These are phyloP conservation scores for Vesta saturnalis DNA, from an alignment of 2,888 invertebrate genomes.

Conservation along the genomic window DNA sequence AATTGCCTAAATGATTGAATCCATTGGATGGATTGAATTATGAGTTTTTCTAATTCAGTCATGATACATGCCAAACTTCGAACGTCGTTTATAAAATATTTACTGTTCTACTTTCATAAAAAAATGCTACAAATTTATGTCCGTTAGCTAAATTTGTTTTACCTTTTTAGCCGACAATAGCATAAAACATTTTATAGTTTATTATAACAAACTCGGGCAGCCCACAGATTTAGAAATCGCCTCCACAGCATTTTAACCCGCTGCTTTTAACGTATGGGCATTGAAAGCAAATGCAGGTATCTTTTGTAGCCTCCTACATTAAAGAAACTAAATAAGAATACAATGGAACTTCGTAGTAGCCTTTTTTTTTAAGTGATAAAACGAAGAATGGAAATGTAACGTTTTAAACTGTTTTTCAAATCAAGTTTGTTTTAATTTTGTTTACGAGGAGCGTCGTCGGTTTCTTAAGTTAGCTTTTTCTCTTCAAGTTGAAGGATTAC, in stretches of 20 bases:
- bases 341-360: constrained; percentile 19
- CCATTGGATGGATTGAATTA: background rate
- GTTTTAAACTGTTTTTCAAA: constrained; percentile 18
- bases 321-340: constrained; percentile 21
- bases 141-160: background rate
- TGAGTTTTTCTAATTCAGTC: background rate
- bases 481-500: constrained; percentile 27
- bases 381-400: constrained; percentile 19
- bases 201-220: constrained; percentile 12
- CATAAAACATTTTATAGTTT: constrained; percentile 8
- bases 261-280: constrained; percentile 7
- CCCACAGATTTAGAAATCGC: constrained; percentile 14
- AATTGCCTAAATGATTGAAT: background rate
- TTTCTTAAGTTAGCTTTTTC: background rate
- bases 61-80: background rate
- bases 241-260: constrained; percentile 4
- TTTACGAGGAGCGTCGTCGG: constrained; percentile 8
- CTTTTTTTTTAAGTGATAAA: constrained; percentile 15
- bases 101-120: background rate
- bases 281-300: constrained; percentile 10
- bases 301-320: constrained; percentile 23
- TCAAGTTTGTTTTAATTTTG: constrained; percentile 15
- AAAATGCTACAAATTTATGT: constrained; percentile 2
- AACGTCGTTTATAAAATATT: background rate
- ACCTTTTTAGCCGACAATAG: constrained; percentile 6